Conservation (phyloP, 2,888 invertebrate genomes). For the Oxystoma pomonae region DNA sequence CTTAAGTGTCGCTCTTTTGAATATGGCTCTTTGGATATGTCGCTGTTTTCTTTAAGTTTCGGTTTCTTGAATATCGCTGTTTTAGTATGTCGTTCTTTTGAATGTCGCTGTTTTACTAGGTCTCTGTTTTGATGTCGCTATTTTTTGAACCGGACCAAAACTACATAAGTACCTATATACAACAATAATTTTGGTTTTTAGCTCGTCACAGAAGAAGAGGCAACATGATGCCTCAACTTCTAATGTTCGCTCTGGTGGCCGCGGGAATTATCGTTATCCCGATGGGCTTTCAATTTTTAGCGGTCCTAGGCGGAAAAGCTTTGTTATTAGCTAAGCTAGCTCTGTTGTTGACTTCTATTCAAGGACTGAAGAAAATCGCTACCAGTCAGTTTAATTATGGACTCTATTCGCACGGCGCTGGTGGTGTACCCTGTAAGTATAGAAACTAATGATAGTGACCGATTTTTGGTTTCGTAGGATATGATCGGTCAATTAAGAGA, state of each 20-base stretch:
- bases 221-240: slow-evolving; percentile 68
- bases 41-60: neutral
- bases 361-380: slow-evolving; percentile 74
- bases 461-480: too few relatives aligned
- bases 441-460: neutral
- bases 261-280: slow-evolving; percentile 74
- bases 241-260: slow-evolving; percentile 75
- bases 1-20: neutral
- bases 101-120: too few relatives aligned
- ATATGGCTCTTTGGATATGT: neutral
- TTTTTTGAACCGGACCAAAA: too few relatives aligned
- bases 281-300: slow-evolving; percentile 80
- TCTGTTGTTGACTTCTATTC: slow-evolving; percentile 71
- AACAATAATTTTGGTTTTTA: slow-evolving; percentile 23
- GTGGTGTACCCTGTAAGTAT: slow-evolving; percentile 26
- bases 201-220: slow-evolving; percentile 57
- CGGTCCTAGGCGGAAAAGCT: slow-evolving; percentile 78
- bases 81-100: too few relatives aligned
- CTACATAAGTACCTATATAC: too few relatives aligned
- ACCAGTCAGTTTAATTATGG: slow-evolving; percentile 73
- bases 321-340: slow-evolving; percentile 78
- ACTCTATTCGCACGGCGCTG: slow-evolving; percentile 60
- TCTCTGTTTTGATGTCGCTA: too few relatives aligned
- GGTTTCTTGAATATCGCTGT: neutral
- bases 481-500: too few relatives aligned